Evolutionary conservation across 2,113 vertebrate species (phyloP).

Genomic region (Elaphurus davidianus): DNA sequence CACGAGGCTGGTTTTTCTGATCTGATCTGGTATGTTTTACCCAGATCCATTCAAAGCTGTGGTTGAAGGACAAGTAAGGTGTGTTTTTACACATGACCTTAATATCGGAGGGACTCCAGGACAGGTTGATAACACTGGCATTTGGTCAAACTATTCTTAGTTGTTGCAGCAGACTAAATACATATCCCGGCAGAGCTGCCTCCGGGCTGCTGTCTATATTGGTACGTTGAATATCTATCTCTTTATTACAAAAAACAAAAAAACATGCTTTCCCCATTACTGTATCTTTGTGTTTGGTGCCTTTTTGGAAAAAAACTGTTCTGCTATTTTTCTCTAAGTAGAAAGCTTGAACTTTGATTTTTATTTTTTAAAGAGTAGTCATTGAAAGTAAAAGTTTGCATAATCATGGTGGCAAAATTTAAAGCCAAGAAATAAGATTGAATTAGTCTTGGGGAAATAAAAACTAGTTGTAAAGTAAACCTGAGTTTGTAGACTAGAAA

Average conservation of each 20-base stretch:
- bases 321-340: constrained; percentile 3
- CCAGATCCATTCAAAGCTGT: constrained; percentile 40
- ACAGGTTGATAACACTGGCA: constrained; percentile 64
- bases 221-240: constrained; percentile 39
- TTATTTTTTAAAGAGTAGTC: not conserved
- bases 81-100: constrained; percentile 71
- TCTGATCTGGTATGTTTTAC: not conserved
- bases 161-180: constrained; percentile 74
- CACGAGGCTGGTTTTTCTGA: not conserved
- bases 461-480: not conserved
- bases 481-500: not conserved
- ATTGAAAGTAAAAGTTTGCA: not conserved
- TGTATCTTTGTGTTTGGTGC: not conserved
- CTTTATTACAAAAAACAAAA: constrained; percentile 55
- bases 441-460: not conserved
- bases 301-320: not conserved
- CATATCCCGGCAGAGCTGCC: constrained; percentile 57
- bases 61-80: constrained; percentile 24
- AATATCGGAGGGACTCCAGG: constrained; percentile 62
- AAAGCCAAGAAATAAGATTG: not conserved
- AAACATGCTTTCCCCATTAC: constrained; percentile 31
- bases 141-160: constrained; percentile 81
- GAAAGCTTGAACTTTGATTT: not conserved
- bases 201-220: constrained; percentile 55
- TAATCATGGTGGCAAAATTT: not conserved